Conservation (phyloP, 2,797 vertebrate species). For the Propithecus deckenii region DNA sequence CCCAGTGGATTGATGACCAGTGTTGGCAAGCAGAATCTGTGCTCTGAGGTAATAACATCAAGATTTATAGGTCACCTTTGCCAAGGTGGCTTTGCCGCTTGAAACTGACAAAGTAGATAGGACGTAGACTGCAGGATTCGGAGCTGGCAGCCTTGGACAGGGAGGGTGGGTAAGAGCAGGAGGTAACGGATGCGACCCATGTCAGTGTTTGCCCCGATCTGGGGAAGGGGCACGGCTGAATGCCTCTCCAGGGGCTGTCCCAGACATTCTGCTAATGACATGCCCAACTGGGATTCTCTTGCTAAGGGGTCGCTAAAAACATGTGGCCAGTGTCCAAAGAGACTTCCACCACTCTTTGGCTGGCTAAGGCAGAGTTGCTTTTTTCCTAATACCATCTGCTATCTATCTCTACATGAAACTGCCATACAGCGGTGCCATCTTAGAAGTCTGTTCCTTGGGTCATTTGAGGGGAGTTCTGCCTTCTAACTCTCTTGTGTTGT, state of each 20-base stretch:
- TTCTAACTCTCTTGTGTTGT: not conserved
- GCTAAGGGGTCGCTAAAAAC: not conserved
- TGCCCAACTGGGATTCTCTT: not conserved
- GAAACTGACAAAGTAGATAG: not conserved
- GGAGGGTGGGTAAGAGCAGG: not conserved
- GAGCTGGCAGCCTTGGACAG: not conserved
- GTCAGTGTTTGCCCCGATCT: not conserved
- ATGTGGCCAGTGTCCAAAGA: not conserved
- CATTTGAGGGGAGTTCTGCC: not conserved
- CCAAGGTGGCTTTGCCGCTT: slow-evolving; percentile 4
- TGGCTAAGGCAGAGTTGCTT: not conserved
- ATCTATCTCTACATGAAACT: not conserved
- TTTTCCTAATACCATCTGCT: not conserved
- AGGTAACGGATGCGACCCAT: not conserved
- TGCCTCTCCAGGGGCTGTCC: not conserved
- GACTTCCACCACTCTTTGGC: not conserved
- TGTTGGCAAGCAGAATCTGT: not conserved
- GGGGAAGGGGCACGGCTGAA: not conserved
- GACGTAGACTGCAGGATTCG: no score
- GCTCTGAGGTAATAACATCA: not conserved
- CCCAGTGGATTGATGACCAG: not conserved
- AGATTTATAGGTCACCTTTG: not conserved
- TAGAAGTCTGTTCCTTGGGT: not conserved
- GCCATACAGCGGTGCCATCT: not conserved
- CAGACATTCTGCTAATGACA: not conserved